Base-by-base conservation (phyloP, 2,797 vertebrate genomes). In the Protonibea diacanthus region DNA sequence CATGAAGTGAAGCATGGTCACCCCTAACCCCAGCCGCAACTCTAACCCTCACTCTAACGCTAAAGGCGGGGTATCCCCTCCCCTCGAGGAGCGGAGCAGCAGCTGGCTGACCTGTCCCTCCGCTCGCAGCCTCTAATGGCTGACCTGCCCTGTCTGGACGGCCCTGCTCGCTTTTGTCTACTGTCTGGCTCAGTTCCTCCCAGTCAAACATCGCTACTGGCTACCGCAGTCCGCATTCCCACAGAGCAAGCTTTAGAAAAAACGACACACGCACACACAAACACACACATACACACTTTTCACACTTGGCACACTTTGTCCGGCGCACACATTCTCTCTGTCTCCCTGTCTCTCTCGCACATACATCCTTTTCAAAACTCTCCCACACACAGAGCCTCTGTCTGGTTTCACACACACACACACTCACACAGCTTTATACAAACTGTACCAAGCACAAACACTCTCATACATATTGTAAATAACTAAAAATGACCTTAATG, bases 101-200 rank as follows among this genome's bases (percentile, higher is more conserved):
- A 97, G 96, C 96, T 96, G 96, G 96, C 95, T 97, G 96, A 96
- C 96, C 96, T 92, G 94, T 94, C 94, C 94, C 93, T 91, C 86
- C 79, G 82, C 92, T 88, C 33, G 91, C 91, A 93, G 94, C 94
- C 95, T 95, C 96, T 96, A 95, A 95, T 92, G 94, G 94, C 93
- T 95, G 92, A 96, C 95, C 95, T 95, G 95, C 93, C 92, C 96
- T 95, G 97, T 97, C 97, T 97, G 97, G 96, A 93, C 93, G 89
- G 94, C 93, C 94, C 94, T 93, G 94, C 93, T 88, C 82, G 95
- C 96, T 96, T 97, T 99, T 98, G 97, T 98, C 96, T 96, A 76
- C 90, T 95, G 97, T 98, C 97, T 98, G 97, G 96, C 94, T 95
- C 92, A 95, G 96, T 97, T 97, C 96, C 96, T 96, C 96, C 92